These are phyloP conservation scores for Apis dorsata DNA, from an alignment of 1,140 invertebrate genomes.

Conservation along the genomic window DNA sequence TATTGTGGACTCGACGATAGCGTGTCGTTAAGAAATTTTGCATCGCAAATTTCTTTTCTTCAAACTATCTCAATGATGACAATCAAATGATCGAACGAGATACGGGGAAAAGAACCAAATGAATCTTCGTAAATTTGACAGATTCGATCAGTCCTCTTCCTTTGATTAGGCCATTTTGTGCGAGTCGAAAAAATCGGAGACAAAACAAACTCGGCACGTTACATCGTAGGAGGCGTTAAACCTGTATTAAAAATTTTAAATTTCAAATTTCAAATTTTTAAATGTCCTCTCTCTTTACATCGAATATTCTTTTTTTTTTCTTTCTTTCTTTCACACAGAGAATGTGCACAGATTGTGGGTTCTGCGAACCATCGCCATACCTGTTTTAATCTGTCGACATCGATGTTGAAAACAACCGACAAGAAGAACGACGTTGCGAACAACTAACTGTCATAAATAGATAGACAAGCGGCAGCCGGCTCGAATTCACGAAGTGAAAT, in stretches of 20 bases:
- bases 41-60: slow-evolving; percentile 20
- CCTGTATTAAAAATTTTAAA: too few relatives aligned
- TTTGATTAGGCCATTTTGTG: neutral
- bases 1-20: slow-evolving; percentile 44
- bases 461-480: slow-evolving; percentile 61
- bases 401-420: neutral
- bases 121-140: neutral
- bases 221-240: neutral
- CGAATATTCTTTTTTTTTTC: neutral
- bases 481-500: neutral
- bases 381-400: slow-evolving; percentile 22
- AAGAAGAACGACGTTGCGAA: slow-evolving; percentile 12
- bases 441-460: slow-evolving; percentile 42
- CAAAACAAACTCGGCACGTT: neutral
- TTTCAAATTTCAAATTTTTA: neutral
- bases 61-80: too few relatives aligned
- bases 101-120: neutral
- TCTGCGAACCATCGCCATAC: slow-evolving; percentile 52
- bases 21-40: slow-evolving; percentile 37
- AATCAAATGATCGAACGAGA: neutral
- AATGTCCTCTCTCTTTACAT: neutral
- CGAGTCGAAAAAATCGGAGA: slow-evolving; percentile 6
- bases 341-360: slow-evolving; percentile 58
- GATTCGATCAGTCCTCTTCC: slow-evolving; percentile 3
- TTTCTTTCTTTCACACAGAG: slow-evolving; percentile 48